Conservation (phyloP, 2,797 vertebrate species). For the Anabas testudineus region DNA sequence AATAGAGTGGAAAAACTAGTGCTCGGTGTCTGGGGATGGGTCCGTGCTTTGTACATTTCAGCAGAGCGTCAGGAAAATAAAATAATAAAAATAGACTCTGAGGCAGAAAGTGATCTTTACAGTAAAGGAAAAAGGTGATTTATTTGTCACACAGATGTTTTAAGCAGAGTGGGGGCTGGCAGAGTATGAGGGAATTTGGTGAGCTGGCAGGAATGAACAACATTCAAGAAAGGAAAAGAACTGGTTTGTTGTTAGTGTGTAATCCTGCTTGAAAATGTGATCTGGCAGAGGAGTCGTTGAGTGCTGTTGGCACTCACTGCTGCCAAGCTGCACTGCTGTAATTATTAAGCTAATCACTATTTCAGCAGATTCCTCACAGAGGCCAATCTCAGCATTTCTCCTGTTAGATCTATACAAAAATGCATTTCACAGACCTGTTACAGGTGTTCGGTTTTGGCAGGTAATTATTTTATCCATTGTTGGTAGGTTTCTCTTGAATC, state of each 20-base stretch:
- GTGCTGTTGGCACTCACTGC: not conserved
- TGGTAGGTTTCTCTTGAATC: not conserved
- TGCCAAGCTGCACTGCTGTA: constrained; percentile 26
- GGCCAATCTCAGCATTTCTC: not conserved
- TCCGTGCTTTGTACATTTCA: not conserved
- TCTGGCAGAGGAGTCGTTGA: not conserved
- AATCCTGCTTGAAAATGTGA: constrained; percentile 29
- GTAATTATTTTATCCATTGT: constrained; percentile 15
- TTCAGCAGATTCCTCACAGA: not conserved
- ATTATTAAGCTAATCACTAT: constrained; percentile 23
- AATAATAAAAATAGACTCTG: not conserved
- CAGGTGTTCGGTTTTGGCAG: not conserved
- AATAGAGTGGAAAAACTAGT: constrained; percentile 27
- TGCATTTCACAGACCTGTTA: too few relatives aligned
- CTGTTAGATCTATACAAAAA: not conserved
- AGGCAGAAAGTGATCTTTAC: not conserved
- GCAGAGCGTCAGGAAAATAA: constrained; percentile 8
- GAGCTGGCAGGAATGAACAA: constrained; percentile 67
- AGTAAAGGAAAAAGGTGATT: constrained; percentile 60
- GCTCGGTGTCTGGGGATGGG: not conserved
- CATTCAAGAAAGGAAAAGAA: constrained; percentile 38
- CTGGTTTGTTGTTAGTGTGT: constrained; percentile 26
- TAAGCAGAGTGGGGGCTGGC: constrained; percentile 58
- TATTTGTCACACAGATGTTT: constrained; percentile 76
- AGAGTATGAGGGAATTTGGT: constrained; percentile 63